These are phyloP conservation scores for Cichlasoma orientale DNA, from an alignment of 2,797 vertebrate genomes.

Conservation along the genomic window DNA sequence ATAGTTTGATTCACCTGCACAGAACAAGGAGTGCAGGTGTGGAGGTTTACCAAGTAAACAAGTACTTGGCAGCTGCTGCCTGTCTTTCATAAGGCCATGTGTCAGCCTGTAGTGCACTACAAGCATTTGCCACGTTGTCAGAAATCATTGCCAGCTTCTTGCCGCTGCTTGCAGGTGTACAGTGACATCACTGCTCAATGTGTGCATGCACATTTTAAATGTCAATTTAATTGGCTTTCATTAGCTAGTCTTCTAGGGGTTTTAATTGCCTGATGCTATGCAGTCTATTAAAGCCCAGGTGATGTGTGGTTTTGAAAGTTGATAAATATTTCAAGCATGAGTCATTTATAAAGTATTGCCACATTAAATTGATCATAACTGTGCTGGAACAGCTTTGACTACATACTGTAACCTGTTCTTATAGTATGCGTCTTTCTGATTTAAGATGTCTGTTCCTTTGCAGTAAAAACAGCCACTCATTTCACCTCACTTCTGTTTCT, in stretches of 20 bases:
- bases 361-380: background rate
- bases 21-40: constrained; percentile 44
- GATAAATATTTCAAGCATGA: constrained; percentile 35
- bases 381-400: background rate
- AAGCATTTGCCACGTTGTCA: constrained; percentile 35
- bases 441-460: background rate
- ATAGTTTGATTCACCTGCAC: constrained; percentile 27
- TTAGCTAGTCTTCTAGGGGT: background rate
- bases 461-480: background rate
- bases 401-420: background rate
- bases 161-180: constrained; percentile 39
- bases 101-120: background rate
- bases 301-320: constrained; percentile 12
- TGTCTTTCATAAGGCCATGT: constrained; percentile 40
- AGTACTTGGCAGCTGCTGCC: constrained; percentile 41
- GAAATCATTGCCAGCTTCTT: background rate
- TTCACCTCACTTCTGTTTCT: background rate
- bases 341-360: background rate
- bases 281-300: background rate
- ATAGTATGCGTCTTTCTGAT: background rate
- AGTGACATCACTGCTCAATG: constrained; percentile 28
- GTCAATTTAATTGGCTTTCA: constrained; percentile 61
- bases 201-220: constrained; percentile 38
- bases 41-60: constrained; percentile 54
- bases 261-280: constrained; percentile 17